These are phyloP conservation scores for Xyrauchen texanus DNA, from an alignment of 2,113 vertebrate species.

Conservation along the genomic window DNA sequence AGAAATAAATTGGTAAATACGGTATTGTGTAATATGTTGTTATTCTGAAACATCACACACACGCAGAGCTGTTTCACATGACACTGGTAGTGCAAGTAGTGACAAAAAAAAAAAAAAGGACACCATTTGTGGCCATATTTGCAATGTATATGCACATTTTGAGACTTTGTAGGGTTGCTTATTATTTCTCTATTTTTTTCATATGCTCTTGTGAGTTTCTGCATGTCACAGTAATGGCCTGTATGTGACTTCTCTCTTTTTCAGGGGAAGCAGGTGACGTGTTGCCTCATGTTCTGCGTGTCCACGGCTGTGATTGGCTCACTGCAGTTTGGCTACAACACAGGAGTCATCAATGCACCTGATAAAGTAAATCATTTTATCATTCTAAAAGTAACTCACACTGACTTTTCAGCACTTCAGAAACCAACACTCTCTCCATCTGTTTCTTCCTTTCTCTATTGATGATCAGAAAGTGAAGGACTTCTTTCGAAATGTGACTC, in stretches of 20 bases:
- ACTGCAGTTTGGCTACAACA: slow-evolving; percentile 93
- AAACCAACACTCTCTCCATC: background rate
- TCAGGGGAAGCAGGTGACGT: slow-evolving; percentile 69
- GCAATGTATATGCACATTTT: no score
- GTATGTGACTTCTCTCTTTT: slow-evolving; percentile 33
- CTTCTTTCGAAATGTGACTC: slow-evolving; percentile 80
- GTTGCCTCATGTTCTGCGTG: slow-evolving; percentile 79
- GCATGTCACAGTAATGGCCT: background rate
- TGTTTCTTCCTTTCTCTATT: slow-evolving; percentile 6
- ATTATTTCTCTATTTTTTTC: no score
- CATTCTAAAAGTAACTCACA: background rate
- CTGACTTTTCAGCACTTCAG: background rate
- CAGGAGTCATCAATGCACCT: slow-evolving; percentile 93
- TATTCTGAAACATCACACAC: background rate
- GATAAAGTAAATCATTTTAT: slow-evolving; percentile 69
- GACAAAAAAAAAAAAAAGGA: no score
- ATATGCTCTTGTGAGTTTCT: background rate
- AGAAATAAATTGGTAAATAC: no score
- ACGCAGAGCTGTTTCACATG: no score
- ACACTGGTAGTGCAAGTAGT: no score
- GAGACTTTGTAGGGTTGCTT: no score
- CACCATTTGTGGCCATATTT: no score
- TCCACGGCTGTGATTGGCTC: slow-evolving; percentile 84
- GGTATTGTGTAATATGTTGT: background rate
- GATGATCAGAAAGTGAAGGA: slow-evolving; percentile 78